Percentiles rank a stretch among this genome's conserved stretches.
Conservation (phyloP, 2,113 vertebrate genomes). For the Peromyscus maniculatus region DNA sequence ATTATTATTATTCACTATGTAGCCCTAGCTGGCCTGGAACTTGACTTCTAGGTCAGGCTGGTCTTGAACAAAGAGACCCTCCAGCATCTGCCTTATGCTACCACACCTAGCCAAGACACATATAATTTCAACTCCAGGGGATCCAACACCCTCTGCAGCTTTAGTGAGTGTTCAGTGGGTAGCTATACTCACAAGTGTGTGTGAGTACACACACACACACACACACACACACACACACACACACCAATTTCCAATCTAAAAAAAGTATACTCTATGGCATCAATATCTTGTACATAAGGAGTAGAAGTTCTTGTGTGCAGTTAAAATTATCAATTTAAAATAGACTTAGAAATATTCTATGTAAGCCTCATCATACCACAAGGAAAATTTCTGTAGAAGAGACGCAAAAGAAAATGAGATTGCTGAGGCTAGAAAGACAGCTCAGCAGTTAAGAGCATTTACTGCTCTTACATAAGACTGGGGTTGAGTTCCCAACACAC, state of each 20-base stretch:
- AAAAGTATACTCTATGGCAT: not conserved
- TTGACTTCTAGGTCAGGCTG: not conserved
- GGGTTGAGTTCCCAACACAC: not conserved
- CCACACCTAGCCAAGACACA: not conserved
- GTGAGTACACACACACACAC: not conserved
- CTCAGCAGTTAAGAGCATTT: not conserved
- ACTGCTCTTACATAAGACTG: not conserved
- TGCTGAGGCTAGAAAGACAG: not conserved
- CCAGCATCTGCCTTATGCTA: not conserved
- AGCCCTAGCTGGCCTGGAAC: not conserved
- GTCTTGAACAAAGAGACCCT: not conserved
- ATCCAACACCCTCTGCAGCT: not conserved
- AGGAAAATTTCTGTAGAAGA: not conserved
- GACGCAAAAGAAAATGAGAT: conserved; percentile 18
- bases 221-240: not conserved
- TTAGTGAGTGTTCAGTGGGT: too few relatives aligned
- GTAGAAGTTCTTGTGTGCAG: not conserved
- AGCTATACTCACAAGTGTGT: not conserved
- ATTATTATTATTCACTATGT: not conserved
- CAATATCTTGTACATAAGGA: not conserved
- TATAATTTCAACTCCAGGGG: not conserved
- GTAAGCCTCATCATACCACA: not conserved
- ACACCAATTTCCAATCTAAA: not conserved
- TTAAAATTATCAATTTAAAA: conserved; percentile 38
- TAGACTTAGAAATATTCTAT: not conserved